Percentiles rank a stretch among this genome's conserved stretches.
These are phyloP conservation scores for Callopanchax toddi DNA, from an alignment of 2,113 vertebrate genomes.

Conservation along the genomic window DNA sequence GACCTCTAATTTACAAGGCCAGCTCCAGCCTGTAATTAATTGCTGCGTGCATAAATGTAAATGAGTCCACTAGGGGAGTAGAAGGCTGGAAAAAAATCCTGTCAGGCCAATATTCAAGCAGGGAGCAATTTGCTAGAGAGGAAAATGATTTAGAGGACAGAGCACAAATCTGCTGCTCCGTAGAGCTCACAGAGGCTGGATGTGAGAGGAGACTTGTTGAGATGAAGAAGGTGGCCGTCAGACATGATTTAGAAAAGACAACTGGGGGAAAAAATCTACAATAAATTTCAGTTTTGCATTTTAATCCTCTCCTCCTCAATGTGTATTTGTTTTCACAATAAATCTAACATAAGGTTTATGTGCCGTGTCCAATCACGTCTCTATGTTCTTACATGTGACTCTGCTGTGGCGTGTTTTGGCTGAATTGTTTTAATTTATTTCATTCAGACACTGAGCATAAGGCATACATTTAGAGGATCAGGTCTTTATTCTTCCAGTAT, in stretches of 20 bases:
- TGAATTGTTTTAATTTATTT: slow-evolving; percentile 9
- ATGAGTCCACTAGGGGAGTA: slow-evolving; percentile 64
- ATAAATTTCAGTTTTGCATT: slow-evolving; percentile 38
- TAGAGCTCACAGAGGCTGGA: slow-evolving; percentile 29
- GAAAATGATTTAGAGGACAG: slow-evolving; percentile 75
- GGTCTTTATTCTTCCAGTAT: not conserved
- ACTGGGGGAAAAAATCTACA: slow-evolving; percentile 4
- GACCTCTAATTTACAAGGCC: slow-evolving; percentile 75
- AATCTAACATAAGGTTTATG: slow-evolving; percentile 23
- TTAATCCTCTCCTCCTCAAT: not conserved
- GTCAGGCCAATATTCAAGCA: slow-evolving; percentile 68
- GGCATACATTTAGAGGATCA: not conserved
- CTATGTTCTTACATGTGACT: slow-evolving; percentile 5
- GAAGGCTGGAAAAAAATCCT: slow-evolving; percentile 33
- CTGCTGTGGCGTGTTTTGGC: not conserved
- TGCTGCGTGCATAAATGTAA: slow-evolving; percentile 75
- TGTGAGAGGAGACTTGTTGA: slow-evolving; percentile 40
- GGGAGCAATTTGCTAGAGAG: slow-evolving; percentile 75
- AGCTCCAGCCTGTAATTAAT: slow-evolving; percentile 72
- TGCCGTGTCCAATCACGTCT: not conserved
- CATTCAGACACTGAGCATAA: not conserved
- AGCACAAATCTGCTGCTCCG: slow-evolving; percentile 66
- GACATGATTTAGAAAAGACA: slow-evolving; percentile 17
- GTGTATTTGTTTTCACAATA: slow-evolving; percentile 30
- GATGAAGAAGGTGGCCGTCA: slow-evolving; percentile 37